These are phyloP conservation scores for Sebastes steindachneri DNA, from an alignment of 2,797 vertebrate species.

Conservation along the genomic window DNA sequence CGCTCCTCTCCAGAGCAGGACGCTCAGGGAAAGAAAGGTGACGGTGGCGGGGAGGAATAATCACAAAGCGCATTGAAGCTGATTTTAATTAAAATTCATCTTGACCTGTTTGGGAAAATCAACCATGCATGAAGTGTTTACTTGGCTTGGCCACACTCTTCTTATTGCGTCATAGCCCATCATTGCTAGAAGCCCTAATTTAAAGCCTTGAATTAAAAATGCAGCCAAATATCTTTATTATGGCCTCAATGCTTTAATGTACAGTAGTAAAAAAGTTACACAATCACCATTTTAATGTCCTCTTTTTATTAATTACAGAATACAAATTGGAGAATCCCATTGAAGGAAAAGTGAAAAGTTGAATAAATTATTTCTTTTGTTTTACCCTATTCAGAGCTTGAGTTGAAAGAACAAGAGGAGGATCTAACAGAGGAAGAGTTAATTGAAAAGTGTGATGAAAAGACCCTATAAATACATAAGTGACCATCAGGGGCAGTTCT, in stretches of 20 bases:
- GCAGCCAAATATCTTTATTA: constrained; percentile 65
- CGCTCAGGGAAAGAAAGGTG: constrained; percentile 5
- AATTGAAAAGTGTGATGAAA: constrained; percentile 13
- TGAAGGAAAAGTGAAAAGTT: constrained; percentile 19
- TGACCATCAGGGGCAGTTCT: not conserved
- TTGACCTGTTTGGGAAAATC: constrained; percentile 52
- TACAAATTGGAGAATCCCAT: constrained; percentile 37
- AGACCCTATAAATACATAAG: not conserved
- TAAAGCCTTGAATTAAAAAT: constrained; percentile 64
- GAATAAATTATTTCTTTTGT: not conserved
- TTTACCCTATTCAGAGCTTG: not conserved
- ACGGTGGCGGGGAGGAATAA: not conserved
- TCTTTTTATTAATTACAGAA: constrained; percentile 55
- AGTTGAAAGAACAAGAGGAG: not conserved
- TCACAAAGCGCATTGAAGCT: constrained; percentile 15
- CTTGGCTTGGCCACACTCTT: constrained; percentile 31
- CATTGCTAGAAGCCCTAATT: constrained; percentile 54
- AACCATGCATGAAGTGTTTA: constrained; percentile 56
- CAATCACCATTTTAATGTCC: constrained; percentile 49
- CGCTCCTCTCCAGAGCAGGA: constrained; percentile 5
- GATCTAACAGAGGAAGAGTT: not conserved
- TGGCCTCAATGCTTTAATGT: constrained; percentile 57
- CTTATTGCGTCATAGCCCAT: constrained; percentile 45
- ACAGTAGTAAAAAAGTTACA: constrained; percentile 57
- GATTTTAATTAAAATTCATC: constrained; percentile 48